These are phyloP conservation scores for Troglohyphantes excavatus DNA, from an alignment of 2,888 invertebrate genomes.

Conservation along the genomic window DNA sequence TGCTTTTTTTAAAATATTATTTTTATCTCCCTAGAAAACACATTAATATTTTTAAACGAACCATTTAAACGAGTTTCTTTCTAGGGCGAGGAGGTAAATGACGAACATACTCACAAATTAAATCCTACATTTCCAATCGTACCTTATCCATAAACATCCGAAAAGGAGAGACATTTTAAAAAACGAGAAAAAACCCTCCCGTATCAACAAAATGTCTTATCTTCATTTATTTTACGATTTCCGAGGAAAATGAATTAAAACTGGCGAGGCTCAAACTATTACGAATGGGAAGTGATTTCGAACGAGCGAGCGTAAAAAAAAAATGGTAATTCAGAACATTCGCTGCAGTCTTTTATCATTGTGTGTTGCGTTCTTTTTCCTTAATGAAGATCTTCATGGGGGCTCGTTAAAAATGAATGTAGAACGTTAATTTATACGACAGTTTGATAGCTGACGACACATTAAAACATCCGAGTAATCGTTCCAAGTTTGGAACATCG, in stretches of 20 bases:
- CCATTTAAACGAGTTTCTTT: conserved; percentile 37
- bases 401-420: conserved; percentile 22
- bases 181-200: background rate
- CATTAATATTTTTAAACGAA: conserved; percentile 38
- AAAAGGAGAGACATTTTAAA: background rate
- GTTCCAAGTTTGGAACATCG: conserved; percentile 1
- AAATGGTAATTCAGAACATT: conserved; percentile 10
- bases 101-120: background rate
- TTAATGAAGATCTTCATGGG: conserved; percentile 12
- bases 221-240: conserved; percentile 10
- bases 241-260: background rate
- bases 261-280: background rate
- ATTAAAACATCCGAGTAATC: background rate
- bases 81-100: background rate
- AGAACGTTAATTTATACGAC: conserved; percentile 5
- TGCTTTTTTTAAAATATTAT: conserved; percentile 19
- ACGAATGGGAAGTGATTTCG: background rate
- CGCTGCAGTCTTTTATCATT: background rate
- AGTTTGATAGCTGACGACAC: conserved; percentile 1
- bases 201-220: conserved; percentile 1
- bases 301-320: background rate
- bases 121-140: background rate
- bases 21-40: background rate
- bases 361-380: background rate
- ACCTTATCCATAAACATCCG: conserved; percentile 3